Conservation (phyloP, 30 jellyfish, hydroid and myxozoan genomes). For the Kudoa iwatai region DNA sequence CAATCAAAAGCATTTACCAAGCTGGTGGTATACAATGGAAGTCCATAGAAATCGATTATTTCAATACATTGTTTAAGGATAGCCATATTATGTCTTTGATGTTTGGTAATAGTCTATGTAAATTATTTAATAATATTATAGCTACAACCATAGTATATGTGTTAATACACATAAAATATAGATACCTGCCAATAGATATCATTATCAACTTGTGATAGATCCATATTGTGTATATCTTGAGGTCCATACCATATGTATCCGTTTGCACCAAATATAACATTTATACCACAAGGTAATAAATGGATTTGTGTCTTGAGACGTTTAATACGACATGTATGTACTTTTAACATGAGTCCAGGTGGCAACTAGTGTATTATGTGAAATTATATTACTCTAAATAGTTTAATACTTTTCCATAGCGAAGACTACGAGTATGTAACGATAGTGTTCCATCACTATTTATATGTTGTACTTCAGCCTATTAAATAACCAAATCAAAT, state of each 20-base stretch:
- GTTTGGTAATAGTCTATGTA: too few species aligned
- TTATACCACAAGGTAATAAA: slow-evolving; percentile 68
- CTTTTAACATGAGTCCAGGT: slow-evolving; percentile 28
- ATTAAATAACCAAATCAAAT: too few species aligned
- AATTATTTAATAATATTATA: too few species aligned
- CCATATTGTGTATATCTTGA: too few species aligned
- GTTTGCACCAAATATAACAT: slow-evolving; percentile 58
- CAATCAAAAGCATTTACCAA: slow-evolving; percentile 38
- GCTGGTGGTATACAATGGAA: slow-evolving; percentile 36
- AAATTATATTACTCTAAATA: neutral
- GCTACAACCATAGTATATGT: too few species aligned
- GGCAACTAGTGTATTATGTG: slow-evolving; percentile 9
- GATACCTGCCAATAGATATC: too few species aligned
- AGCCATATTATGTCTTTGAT: too few species aligned
- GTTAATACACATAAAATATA: too few species aligned
- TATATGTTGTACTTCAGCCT: slow-evolving; percentile 81
- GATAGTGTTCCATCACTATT: slow-evolving; percentile 71
- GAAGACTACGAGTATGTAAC: slow-evolving; percentile 34
- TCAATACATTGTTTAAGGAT: too few species aligned
- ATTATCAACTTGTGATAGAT: too few species aligned
- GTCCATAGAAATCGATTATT: too few species aligned
- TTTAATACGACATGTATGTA: slow-evolving; percentile 23
- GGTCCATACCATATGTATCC: slow-evolving; percentile 94
- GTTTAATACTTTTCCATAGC: slow-evolving; percentile 37
- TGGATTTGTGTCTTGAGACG: slow-evolving; percentile 67